A percentile compares a stretch with the other conserved stretches of the same genome.
Evolutionary conservation across 2,113 vertebrate genomes (phyloP).

Genomic region (Stictonetta naevosa): DNA sequence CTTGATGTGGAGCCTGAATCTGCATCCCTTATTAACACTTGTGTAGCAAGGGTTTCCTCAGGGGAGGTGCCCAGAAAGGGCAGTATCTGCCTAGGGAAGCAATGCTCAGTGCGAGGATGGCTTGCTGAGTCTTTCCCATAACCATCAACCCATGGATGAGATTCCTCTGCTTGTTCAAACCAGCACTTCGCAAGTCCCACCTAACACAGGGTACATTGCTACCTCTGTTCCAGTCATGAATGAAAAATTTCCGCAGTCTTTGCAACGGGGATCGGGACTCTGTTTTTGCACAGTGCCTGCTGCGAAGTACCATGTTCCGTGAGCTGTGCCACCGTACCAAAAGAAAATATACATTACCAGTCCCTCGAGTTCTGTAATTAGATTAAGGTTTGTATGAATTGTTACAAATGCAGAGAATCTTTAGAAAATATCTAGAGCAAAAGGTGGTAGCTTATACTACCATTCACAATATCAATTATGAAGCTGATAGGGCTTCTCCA

Average conservation of each 20-base stretch:
- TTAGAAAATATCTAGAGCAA: background rate
- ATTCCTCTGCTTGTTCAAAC: background rate
- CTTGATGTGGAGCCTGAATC: background rate
- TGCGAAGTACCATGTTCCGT: background rate
- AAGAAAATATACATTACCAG: background rate
- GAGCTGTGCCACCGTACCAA: background rate
- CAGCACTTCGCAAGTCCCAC: background rate
- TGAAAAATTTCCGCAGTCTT: background rate
- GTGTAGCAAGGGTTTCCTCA: background rate
- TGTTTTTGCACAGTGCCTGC: background rate
- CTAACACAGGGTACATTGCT: background rate
- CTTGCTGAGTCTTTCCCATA: fast-evolving
- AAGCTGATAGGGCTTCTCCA: background rate
- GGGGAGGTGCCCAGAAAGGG: background rate
- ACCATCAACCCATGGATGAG: background rate
- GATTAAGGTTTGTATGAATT: conserved; percentile 23
- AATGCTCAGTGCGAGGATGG: background rate
- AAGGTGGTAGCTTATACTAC: background rate
- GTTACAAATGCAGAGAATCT: background rate
- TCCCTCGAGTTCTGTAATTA: conserved; percentile 59
- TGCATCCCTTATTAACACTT: background rate
- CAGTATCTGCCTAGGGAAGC: background rate
- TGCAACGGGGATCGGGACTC: background rate
- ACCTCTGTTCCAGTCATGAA: background rate
- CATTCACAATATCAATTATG: background rate